A percentile compares a stretch with the other conserved stretches of the same genome.
Conservation (phyloP, 2,113 vertebrate genomes). For the Pelmatolapia mariae region DNA sequence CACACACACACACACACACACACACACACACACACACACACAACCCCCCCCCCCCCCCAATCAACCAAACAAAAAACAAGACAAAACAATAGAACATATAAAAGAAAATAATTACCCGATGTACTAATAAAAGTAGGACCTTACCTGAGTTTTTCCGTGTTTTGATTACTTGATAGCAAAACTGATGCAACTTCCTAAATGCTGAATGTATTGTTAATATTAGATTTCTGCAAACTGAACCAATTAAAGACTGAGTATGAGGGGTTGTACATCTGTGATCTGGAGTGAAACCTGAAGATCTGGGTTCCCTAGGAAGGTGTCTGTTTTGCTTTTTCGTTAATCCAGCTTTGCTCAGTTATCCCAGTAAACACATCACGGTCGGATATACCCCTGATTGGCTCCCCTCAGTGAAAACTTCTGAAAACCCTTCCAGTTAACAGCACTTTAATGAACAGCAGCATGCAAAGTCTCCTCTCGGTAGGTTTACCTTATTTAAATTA, state of each 20-base stretch:
- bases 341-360: not conserved
- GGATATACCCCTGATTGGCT: not conserved
- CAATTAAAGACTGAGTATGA: not conserved
- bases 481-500: constrained; percentile 16
- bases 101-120: not conserved
- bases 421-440: not conserved
- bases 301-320: not conserved
- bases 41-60: too few relatives aligned
- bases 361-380: not conserved
- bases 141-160: not conserved
- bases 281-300: not conserved
- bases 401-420: not conserved
- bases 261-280: not conserved
- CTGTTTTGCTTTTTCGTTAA: not conserved
- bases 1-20: too few relatives aligned
- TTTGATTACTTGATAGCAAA: not conserved
- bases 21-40: not conserved
- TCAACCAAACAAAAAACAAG: not conserved
- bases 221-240: not conserved
- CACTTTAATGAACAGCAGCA: constrained; percentile 15
- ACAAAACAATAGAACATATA: not conserved
- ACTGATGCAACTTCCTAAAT: not conserved
- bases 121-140: too few relatives aligned
- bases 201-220: not conserved
- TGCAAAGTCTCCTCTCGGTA: constrained; percentile 10